phyloP scores from a whole-genome alignment of 2,113 vertebrate genomes.

The Holacanthus passer region DNA sequence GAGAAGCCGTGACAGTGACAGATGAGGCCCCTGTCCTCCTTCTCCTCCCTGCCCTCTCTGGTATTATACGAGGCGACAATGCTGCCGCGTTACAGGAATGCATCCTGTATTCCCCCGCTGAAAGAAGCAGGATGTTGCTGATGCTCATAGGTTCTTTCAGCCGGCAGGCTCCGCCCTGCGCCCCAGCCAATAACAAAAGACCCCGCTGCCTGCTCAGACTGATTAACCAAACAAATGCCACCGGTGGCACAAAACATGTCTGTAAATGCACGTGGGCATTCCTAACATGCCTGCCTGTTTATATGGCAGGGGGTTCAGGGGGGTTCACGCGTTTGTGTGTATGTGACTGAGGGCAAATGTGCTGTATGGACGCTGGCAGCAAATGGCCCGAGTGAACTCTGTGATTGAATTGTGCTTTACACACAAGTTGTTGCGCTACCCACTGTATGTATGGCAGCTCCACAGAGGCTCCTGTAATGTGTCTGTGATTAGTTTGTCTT shows the following conservation, averaged over 20 bases:
- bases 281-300: slow-evolving; percentile 77
- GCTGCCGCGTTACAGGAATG: slow-evolving; percentile 66
- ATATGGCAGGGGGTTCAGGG: slow-evolving; percentile 65
- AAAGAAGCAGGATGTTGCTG: slow-evolving; percentile 79
- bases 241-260: slow-evolving; percentile 75
- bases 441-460: slow-evolving; percentile 12
- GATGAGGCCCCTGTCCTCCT: slow-evolving; percentile 43
- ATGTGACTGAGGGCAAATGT: slow-evolving; percentile 55
- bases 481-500: slow-evolving; percentile 15
- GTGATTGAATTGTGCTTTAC: slow-evolving; percentile 36
- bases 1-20: slow-evolving; percentile 37
- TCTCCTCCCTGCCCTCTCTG: slow-evolving; percentile 23
- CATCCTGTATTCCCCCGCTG: slow-evolving; percentile 58
- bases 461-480: background rate
- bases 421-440: slow-evolving; percentile 17
- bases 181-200: slow-evolving; percentile 77
- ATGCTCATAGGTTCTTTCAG: slow-evolving; percentile 81
- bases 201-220: slow-evolving; percentile 59
- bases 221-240: slow-evolving; percentile 80
- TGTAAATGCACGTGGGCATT: slow-evolving; percentile 78
- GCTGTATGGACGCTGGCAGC: slow-evolving; percentile 42
- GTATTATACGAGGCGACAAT: slow-evolving; percentile 63
- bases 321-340: slow-evolving; percentile 63
- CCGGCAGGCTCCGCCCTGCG: slow-evolving; percentile 61
- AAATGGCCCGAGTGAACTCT: slow-evolving; percentile 57